Conservation (phyloP, 2,797 vertebrate species). For the Okamejei kenojei region DNA sequence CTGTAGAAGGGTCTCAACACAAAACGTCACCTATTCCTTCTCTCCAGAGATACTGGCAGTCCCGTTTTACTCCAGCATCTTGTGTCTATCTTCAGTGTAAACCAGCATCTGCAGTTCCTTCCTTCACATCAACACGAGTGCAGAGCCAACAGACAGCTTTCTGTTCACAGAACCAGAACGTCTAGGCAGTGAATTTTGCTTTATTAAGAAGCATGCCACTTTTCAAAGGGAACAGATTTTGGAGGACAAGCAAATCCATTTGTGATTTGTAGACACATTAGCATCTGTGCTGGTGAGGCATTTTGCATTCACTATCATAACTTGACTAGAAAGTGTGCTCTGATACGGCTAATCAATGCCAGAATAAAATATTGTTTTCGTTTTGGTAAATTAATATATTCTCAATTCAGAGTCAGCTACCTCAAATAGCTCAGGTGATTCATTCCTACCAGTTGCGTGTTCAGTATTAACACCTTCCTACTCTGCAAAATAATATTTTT, state of each 20-base stretch:
- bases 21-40: too few relatives aligned
- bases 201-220: constrained; percentile 25
- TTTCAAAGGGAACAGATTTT: constrained; percentile 6
- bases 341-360: neutral
- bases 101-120: too few relatives aligned
- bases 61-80: too few relatives aligned
- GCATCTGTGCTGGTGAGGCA: neutral
- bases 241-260: constrained; percentile 1
- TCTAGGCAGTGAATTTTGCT: neutral
- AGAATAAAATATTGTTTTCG: neutral
- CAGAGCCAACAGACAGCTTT: neutral
- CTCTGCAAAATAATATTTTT: neutral
- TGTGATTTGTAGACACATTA: constrained; percentile 18
- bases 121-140: neutral
- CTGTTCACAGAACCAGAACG: neutral
- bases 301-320: constrained; percentile 5
- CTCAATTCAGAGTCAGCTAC: neutral
- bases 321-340: neutral
- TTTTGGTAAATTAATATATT: constrained; percentile 3
- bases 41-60: too few relatives aligned
- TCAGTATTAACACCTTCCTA: neutral
- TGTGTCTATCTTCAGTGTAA: too few relatives aligned
- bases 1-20: too few relatives aligned
- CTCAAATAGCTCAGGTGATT: neutral
- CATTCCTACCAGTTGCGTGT: neutral